Evolutionary conservation across 2,888 invertebrate species (phyloP).

Genomic region (Himalopsyche kuldschensis): DNA sequence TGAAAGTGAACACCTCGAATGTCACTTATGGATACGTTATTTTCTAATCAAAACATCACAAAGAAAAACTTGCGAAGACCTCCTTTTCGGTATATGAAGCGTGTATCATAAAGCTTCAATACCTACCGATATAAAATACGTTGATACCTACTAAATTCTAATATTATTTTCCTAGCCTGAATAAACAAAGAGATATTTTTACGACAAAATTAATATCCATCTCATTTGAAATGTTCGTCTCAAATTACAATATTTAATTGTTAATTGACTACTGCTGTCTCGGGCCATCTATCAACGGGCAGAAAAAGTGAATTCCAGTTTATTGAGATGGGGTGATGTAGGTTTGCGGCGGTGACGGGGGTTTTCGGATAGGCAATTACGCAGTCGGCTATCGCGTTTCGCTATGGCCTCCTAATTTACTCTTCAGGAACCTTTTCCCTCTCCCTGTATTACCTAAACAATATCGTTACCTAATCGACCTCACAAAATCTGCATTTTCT

Average conservation of each 20-base stretch:
- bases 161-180: too few species aligned
- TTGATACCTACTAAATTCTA: too few species aligned
- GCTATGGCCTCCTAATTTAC: constrained; percentile 11
- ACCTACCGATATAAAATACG: too few species aligned
- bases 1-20: too few species aligned
- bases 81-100: too few species aligned
- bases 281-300: background rate
- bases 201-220: background rate
- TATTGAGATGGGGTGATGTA: background rate
- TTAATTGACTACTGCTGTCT: background rate
- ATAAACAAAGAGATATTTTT: background rate
- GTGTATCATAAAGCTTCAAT: too few species aligned
- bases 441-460: background rate
- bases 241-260: background rate
- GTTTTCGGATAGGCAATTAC: constrained; percentile 11
- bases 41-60: too few species aligned
- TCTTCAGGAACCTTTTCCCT: background rate
- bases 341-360: background rate
- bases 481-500: background rate
- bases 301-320: background rate
- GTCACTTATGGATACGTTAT: too few species aligned
- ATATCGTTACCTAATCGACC: background rate
- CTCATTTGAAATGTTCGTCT: background rate
- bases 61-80: too few species aligned
- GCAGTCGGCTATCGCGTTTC: constrained; percentile 16